Conservation (phyloP, 2,888 invertebrate species). For the Biston stratarius region DNA sequence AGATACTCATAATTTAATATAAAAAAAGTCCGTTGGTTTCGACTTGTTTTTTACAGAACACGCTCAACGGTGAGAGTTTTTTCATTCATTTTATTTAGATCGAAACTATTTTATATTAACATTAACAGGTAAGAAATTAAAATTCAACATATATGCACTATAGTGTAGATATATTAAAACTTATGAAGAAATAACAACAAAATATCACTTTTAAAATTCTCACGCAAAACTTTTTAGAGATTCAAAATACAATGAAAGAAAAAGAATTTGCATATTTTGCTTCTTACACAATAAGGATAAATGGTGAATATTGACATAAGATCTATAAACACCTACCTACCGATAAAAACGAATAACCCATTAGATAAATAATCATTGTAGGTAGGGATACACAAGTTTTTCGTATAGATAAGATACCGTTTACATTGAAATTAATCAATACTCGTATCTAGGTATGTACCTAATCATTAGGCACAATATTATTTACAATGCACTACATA, state of each 20-base stretch:
- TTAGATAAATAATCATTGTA: too few species aligned
- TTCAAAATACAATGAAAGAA: not conserved
- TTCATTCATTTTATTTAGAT: not conserved
- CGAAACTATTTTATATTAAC: not conserved
- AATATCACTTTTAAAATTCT: conserved; percentile 43
- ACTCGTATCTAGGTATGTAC: not conserved
- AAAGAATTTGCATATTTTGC: not conserved
- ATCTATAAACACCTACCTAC: too few species aligned
- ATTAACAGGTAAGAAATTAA: conserved; percentile 29
- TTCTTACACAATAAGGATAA: not conserved
- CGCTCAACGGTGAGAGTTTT: too few species aligned
- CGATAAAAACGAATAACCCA: too few species aligned
- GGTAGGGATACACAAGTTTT: not conserved
- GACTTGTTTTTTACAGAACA: too few species aligned
- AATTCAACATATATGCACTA: conserved; percentile 46
- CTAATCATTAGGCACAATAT: conserved; percentile 4
- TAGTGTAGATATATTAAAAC: conserved; percentile 56
- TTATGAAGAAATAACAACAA: conserved; percentile 55
- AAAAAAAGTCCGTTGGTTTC: too few species aligned
- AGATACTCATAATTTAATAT: too few species aligned
- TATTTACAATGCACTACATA: conserved; percentile 11
- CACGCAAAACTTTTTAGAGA: not conserved
- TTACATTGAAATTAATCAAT: not conserved
- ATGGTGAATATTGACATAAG: not conserved
- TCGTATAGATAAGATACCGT: too few species aligned